Evolutionary conservation across 2,888 invertebrate genomes (phyloP).

Genomic region (Sialis lutaria): DNA sequence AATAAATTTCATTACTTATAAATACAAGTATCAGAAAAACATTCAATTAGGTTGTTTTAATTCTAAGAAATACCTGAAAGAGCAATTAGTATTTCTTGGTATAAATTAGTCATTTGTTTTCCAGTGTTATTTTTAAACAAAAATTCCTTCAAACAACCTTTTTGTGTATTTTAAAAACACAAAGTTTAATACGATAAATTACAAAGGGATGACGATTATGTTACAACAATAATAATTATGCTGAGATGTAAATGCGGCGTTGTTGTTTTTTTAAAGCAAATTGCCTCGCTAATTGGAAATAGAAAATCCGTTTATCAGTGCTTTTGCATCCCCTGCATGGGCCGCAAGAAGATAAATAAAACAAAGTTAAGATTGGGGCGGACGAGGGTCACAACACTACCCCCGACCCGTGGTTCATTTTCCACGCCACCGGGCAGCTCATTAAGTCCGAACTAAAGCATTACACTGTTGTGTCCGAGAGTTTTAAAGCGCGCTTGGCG

Average conservation of each 20-base stretch:
- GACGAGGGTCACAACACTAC: background rate
- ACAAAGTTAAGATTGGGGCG: background rate
- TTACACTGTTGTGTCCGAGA: conserved; percentile 4
- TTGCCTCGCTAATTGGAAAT: background rate
- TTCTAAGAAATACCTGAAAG: no score
- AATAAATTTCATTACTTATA: no score
- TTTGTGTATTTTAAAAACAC: no score
- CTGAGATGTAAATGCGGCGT: no score
- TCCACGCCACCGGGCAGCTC: conserved; percentile 22
- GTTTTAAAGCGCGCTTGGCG: conserved; percentile 2
- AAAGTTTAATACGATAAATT: no score
- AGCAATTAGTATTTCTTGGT: background rate
- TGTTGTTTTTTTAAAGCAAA: background rate
- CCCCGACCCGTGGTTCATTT: conserved; percentile 19
- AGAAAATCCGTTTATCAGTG: background rate
- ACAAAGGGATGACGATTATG: no score
- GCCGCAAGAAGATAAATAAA: background rate
- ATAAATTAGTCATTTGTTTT: background rate
- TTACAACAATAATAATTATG: no score
- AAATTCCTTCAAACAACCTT: no score
- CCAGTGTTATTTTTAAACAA: no score
- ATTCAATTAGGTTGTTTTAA: no score
- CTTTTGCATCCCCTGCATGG: background rate
- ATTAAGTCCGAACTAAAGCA: conserved; percentile 15
- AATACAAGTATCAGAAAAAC: no score